These are phyloP conservation scores for Peromyscus californicus DNA, from an alignment of 2,113 vertebrate species.

Conservation along the genomic window DNA sequence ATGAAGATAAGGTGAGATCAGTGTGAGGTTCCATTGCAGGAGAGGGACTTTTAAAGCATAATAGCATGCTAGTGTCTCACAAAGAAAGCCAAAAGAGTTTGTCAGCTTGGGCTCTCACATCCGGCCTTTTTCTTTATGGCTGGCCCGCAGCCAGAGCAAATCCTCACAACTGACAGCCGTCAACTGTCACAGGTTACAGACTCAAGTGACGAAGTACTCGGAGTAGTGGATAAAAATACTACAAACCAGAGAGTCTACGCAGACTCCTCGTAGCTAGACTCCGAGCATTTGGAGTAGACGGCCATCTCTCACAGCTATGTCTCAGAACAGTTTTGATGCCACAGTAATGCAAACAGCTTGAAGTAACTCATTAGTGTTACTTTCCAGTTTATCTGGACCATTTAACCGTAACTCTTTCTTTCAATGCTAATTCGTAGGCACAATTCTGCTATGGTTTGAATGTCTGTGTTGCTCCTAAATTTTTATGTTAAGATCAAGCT, in stretches of 20 bases:
- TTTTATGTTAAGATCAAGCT: background rate
- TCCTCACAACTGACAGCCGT: conserved; percentile 69
- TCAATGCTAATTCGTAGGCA: background rate
- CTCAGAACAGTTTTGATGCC: background rate
- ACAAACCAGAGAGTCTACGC: conserved; percentile 23
- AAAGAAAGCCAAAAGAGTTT: conserved; percentile 54
- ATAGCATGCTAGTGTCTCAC: background rate
- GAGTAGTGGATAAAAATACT: conserved; percentile 65
- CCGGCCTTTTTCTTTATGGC: conserved; percentile 24
- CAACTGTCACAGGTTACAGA: conserved; percentile 73
- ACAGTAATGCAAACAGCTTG: background rate
- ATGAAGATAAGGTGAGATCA: background rate
- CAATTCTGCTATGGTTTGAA: background rate
- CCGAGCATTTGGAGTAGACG: background rate
- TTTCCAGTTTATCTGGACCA: background rate
- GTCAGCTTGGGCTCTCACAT: conserved; percentile 25
- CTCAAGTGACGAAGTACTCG: conserved; percentile 66
- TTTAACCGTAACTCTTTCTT: background rate
- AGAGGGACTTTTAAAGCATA: conserved; percentile 57
- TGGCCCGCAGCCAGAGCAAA: conserved; percentile 65
- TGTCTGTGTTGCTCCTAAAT: background rate
- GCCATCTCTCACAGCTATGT: background rate
- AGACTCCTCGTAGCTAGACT: conserved; percentile 18
- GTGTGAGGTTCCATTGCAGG: background rate
- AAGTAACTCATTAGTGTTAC: background rate